A percentile compares a stretch with the other conserved stretches of the same genome.
phyloP scores from a whole-genome alignment of 2,888 invertebrate genomes.

The Leptopilina syphax region DNA sequence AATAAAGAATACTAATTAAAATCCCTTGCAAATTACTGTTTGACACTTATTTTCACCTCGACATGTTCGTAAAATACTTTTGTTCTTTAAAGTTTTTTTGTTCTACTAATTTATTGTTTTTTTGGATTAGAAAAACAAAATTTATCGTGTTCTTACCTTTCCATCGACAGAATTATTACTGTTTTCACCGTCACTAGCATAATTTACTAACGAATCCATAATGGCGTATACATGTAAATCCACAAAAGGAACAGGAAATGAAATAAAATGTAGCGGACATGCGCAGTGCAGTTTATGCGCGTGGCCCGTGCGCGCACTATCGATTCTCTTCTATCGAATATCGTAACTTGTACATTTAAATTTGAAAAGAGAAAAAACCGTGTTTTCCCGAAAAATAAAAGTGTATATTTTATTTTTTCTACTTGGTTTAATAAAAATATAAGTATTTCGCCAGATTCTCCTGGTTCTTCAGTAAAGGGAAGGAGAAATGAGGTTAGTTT shows the following conservation, averaged over 20 bases:
- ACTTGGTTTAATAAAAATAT: no score
- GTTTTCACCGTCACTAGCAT: conserved; percentile 88
- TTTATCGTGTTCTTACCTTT: conserved; percentile 63
- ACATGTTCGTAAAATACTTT: not conserved
- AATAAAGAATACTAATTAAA: no score
- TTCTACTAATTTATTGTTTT: not conserved
- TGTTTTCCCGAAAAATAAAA: not conserved
- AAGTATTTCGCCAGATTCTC: no score
- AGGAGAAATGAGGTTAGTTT: no score
- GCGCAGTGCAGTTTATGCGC: not conserved
- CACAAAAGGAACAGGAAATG: not conserved
- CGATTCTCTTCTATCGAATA: conserved; percentile 7
- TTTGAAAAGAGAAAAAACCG: not conserved
- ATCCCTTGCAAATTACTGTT: no score
- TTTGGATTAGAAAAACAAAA: conserved; percentile 2
- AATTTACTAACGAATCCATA: conserved; percentile 88
- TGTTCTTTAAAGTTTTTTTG: not conserved
- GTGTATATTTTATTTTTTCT: not conserved
- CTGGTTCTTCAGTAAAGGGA: no score
- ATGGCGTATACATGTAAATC: conserved; percentile 47
- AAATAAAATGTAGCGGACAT: not conserved
- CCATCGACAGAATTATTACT: conserved; percentile 72
- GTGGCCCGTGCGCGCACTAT: not conserved
- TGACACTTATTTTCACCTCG: not conserved
- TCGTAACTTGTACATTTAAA: not conserved